Percentiles rank a stretch among this genome's conserved stretches.
These are phyloP conservation scores for Drosophila monieri DNA, from an alignment of 2,888 invertebrate genomes.

Conservation along the genomic window DNA sequence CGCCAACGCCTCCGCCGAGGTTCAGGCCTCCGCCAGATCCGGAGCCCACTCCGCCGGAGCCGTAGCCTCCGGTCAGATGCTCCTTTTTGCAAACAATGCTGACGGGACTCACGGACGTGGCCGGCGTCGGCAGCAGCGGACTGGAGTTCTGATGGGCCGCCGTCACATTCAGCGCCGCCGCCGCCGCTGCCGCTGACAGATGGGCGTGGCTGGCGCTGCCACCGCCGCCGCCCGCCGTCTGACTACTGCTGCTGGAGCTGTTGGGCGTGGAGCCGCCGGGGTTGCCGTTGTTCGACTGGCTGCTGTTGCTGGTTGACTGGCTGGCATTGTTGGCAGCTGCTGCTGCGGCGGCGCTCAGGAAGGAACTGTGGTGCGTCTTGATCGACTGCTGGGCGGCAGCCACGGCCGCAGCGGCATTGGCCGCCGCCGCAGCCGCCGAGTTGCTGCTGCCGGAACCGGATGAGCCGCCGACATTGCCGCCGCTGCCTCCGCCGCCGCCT, in stretches of 20 bases:
- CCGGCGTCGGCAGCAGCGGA: slow-evolving; percentile 88
- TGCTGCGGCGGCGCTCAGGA: slow-evolving; percentile 76
- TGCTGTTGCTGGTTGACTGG: slow-evolving; percentile 39
- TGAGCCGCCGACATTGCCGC: slow-evolving; percentile 71
- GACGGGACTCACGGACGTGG: slow-evolving; percentile 89
- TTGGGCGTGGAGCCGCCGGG: slow-evolving; percentile 40
- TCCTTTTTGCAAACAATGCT: slow-evolving; percentile 89
- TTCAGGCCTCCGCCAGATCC: slow-evolving; percentile 55
- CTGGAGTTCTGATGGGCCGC: slow-evolving; percentile 84
- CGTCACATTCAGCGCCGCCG: slow-evolving; percentile 81
- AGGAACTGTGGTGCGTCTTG: slow-evolving; percentile 84
- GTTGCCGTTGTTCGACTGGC: slow-evolving; percentile 12
- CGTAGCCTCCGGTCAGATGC: slow-evolving; percentile 76
- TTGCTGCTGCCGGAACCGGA: slow-evolving; percentile 51
- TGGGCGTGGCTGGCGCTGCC: slow-evolving; percentile 47
- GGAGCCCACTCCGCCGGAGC: slow-evolving; percentile 48
- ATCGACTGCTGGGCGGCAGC: slow-evolving; percentile 82
- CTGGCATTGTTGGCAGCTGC: slow-evolving; percentile 61
- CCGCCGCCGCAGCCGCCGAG: slow-evolving; percentile 80
- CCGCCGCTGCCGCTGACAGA: slow-evolving; percentile 65
- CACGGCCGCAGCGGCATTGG: slow-evolving; percentile 79
- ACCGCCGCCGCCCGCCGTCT: slow-evolving; percentile 51
- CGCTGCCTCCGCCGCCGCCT: slow-evolving; percentile 70
- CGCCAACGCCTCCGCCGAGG: slow-evolving; percentile 53
- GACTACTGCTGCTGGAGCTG: slow-evolving; percentile 56